These are phyloP conservation scores for Brachypteracias leptosomus DNA, from an alignment of 2,113 vertebrate species.

Conservation along the genomic window DNA sequence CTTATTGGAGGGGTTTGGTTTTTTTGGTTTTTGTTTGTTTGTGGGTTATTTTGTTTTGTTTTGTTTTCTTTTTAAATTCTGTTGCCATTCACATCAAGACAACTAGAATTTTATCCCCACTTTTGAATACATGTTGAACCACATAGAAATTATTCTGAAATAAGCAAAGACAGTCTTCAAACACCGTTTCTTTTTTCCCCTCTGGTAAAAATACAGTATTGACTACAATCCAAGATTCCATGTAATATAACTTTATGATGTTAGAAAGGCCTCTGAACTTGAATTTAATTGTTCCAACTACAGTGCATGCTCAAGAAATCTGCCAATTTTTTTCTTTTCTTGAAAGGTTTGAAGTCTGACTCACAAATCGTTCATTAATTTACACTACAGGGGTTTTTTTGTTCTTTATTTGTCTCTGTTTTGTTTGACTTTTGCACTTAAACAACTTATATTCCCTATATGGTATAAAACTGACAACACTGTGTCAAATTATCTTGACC, in stretches of 20 bases:
- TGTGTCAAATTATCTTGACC: not conserved
- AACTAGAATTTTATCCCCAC: not conserved
- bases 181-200: not conserved
- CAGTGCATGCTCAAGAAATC: not conserved
- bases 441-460: not conserved
- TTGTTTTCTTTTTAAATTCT: not conserved
- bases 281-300: not conserved
- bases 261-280: not conserved
- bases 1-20: not conserved
- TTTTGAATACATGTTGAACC: not conserved
- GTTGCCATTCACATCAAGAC: not conserved
- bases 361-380: not conserved
- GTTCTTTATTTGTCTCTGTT: not conserved
- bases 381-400: not conserved
- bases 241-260: not conserved
- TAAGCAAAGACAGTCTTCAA: not conserved
- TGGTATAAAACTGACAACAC: not conserved
- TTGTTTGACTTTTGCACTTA: not conserved
- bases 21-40: not conserved
- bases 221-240: not conserved
- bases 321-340: not conserved
- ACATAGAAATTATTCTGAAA: not conserved
- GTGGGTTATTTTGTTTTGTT: not conserved
- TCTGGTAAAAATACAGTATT: not conserved
- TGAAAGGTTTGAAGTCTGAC: not conserved